phyloP scores from a whole-genome alignment of 2,797 vertebrate genomes.

The Florisuga fusca region DNA sequence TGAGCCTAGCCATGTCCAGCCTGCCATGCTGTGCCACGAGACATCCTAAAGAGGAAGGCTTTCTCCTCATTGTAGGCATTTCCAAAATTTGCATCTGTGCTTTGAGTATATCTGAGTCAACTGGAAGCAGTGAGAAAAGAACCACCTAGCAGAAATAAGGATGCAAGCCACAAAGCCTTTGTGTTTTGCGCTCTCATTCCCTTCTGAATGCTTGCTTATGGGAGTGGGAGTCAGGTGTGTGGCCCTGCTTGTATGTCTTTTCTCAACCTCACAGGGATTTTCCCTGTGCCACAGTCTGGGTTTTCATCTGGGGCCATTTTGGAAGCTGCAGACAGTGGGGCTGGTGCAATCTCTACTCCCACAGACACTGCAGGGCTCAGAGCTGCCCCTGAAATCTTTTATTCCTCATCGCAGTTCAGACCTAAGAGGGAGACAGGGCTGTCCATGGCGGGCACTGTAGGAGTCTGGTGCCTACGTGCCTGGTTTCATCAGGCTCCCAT shows the following conservation, averaged over 20 bases:
- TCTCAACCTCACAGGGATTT: background rate
- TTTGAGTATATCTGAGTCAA: background rate
- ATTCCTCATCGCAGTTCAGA: background rate
- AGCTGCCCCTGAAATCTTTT: background rate
- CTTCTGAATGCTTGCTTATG: background rate
- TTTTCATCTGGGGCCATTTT: rapidly evolving
- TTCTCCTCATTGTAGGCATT: background rate
- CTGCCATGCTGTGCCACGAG: background rate
- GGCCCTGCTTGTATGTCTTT: background rate
- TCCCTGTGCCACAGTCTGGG: background rate
- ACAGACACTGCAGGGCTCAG: background rate
- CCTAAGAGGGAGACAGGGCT: background rate
- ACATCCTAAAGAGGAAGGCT: background rate
- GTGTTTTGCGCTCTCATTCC: background rate
- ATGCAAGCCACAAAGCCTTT: background rate
- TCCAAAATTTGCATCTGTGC: background rate
- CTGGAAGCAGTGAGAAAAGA: background rate
- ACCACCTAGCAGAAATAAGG: background rate
- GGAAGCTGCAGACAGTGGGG: background rate
- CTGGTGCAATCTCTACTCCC: rapidly evolving
- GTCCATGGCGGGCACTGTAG: background rate
- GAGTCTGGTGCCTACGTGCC: background rate
- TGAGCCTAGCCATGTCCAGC: rapidly evolving
- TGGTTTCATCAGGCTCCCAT: background rate
- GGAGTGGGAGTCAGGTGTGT: background rate